Base-by-base conservation (phyloP, 2,113 vertebrate genomes). In the Macquaria ambigua region DNA sequence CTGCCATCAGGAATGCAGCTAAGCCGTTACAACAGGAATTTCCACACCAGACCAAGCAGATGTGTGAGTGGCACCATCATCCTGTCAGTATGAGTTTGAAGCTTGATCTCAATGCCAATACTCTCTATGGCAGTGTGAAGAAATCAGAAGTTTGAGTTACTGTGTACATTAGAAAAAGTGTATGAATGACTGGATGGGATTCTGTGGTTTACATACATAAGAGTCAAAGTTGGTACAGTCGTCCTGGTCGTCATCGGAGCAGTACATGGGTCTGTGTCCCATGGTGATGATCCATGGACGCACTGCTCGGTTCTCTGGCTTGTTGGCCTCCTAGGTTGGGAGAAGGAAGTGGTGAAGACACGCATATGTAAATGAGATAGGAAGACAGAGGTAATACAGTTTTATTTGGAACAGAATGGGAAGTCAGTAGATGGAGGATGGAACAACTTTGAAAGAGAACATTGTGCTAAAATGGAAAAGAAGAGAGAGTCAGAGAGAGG, bases 221-320 rank as follows among this genome's bases (percentile, higher is more conserved):
- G 97, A 97, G 37, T 98, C 94, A 0, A 96, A 95, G 71, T 43
- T 72, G 0, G 95, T 97, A 64, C 97, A 98, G 94, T 98, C 97
- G 1, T 98, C 97, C 28, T 93, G 62, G 78, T 98, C 96, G 0
- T 96, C 94, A 0, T 97, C 97, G 67, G 97, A 98, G 69, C 97
- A 98, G 95, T 98, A 98, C 97, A 97, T 98, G 59, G 97, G 97
- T 81, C 97, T 93, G 87, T 98, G 97, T 41, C 96, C 97, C 97
- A 97, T 97, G 39, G 97, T 98, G 85, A 98, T 96, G 92, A 98
- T 96, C 97, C 97, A 98, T 0, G 97, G 97, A 28, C 90, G 94
- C 8, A 52, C 81, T 4, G 90, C 63, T 66, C 96, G 87, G 92
- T 94, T 93, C 85, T 96, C 95, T 1, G 90, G 85, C 87, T 72